Evolutionary conservation across 2,797 vertebrate genomes (phyloP).

Genomic region (Dendrocincla tyrannina): DNA sequence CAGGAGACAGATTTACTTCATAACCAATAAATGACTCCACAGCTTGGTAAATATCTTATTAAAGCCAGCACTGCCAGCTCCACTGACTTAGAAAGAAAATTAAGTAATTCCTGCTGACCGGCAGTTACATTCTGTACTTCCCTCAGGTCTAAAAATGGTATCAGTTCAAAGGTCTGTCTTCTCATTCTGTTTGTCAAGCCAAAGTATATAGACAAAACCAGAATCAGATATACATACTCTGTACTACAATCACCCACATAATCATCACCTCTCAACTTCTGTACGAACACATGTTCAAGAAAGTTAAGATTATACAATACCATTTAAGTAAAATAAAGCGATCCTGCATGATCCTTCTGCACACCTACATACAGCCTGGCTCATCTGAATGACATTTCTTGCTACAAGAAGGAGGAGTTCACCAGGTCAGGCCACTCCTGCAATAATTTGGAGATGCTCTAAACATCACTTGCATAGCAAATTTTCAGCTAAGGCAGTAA

Average conservation of each 20-base stretch:
- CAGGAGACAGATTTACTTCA: not conserved
- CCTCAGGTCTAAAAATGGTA: not conserved
- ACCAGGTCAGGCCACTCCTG: not conserved
- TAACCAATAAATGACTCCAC: not conserved
- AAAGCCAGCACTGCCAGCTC: not conserved
- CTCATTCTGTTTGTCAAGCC: not conserved
- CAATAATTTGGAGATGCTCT: not conserved
- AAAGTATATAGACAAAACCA: not conserved
- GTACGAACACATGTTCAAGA: not conserved
- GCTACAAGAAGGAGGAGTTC: not conserved
- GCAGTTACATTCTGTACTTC: constrained; percentile 2
- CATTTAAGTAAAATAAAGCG: not conserved
- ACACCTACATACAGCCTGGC: not conserved
- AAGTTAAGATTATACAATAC: not conserved
- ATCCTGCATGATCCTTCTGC: not conserved
- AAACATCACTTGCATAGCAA: not conserved
- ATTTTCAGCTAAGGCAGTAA: not conserved
- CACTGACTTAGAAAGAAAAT: not conserved
- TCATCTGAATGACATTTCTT: not conserved
- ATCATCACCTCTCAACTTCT: not conserved
- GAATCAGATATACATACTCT: not conserved
- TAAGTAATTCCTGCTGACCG: not conserved
- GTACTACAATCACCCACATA: not conserved
- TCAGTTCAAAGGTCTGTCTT: constrained; percentile 21
- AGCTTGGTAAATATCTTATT: not conserved